Base-by-base conservation (phyloP, 1,140 invertebrate species). In the Lucilia cuprina region DNA sequence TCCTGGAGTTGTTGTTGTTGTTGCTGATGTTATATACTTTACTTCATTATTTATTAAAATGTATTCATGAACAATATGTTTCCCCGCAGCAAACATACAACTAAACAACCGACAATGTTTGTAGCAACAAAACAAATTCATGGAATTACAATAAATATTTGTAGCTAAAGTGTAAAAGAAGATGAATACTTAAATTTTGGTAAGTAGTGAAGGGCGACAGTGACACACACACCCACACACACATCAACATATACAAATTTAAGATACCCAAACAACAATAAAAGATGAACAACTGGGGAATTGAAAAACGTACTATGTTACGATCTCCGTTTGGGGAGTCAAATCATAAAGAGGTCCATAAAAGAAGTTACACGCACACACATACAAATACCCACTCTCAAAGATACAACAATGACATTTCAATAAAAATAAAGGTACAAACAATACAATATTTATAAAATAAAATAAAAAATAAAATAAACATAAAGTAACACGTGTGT, bases 51-150 rank as follows among this genome's bases (percentile, higher is more conserved):
- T 80, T 80, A 80, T 80, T 50, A 50, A 80, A 80, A 80, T 80
- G 41, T 80, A 80, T 80, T 80, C 77, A 80, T 80, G 77, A 80
- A 80, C 77, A 80, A 80, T 80, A 80, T 80, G 77, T 49, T 80
- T 25, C 75, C 34, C n/a, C n/a, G 77, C 21, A 49, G 8, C 34
- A 25, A 78, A 78, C 65, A 78, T 34, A 75, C 3, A 30, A 30
- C 25, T 30, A 75, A 25, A 75, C 25, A 17, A 75, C 21, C 25
- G 13, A 75, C 17, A 25, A 74, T 7, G 19, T 19, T 5, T 13
- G 25, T 17, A 17, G 34, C 74, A 34, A 41, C 5, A 30, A 75
- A 75, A 47, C 34, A 78, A 78, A 78, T 41, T 10, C 35, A 78
- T 47, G 34, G 75, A 19, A 47, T 47, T 47, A 25, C 77, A 50